Conservation (phyloP, 2,113 vertebrate species). For the Clarias batrachus region DNA sequence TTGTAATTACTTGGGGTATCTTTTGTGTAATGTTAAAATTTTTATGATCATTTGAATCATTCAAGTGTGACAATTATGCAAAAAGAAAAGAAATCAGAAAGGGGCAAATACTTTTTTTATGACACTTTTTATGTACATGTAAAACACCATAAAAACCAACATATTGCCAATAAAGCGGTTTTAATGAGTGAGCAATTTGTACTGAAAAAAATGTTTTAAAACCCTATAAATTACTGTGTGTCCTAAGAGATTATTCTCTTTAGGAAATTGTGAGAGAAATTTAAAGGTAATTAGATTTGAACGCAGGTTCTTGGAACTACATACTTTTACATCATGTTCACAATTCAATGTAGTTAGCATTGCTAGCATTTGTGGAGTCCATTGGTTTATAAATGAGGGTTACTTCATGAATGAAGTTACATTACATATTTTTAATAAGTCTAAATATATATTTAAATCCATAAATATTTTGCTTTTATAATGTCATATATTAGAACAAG, state of each 20-base stretch:
- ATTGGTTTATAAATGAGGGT: background rate
- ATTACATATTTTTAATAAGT: no score
- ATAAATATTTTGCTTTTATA: background rate
- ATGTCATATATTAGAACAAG: background rate
- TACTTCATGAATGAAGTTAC: background rate
- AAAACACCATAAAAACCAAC: background rate
- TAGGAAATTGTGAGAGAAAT: background rate
- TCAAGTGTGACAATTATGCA: no score
- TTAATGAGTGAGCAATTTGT: background rate
- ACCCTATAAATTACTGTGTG: background rate
- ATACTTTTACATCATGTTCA: background rate
- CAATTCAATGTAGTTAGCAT: background rate
- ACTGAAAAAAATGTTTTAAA: background rate
- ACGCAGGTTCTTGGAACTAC: background rate
- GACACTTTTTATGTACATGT: background rate
- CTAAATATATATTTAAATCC: background rate
- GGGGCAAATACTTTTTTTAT: no score
- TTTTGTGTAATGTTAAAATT: no score
- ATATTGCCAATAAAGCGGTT: background rate
- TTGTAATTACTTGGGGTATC: no score
- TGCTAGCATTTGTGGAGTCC: background rate
- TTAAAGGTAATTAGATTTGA: background rate
- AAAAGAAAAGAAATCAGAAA: no score
- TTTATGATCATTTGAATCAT: no score
- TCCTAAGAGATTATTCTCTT: background rate